These are phyloP conservation scores for Rana temporaria DNA, from an alignment of 2,113 vertebrate genomes.

Conservation along the genomic window DNA sequence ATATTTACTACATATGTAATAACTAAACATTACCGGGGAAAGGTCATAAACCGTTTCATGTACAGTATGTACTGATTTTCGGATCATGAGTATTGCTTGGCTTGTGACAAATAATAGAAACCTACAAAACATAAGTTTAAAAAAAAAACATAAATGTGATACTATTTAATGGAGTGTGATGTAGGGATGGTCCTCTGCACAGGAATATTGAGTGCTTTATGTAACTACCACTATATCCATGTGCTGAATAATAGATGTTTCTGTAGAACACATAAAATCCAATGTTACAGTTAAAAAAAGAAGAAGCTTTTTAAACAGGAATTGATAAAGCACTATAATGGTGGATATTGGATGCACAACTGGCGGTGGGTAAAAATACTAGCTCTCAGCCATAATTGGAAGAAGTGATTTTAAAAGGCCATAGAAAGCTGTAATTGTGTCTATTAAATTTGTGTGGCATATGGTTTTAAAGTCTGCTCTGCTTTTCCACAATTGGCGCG, in stretches of 20 bases:
- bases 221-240: background rate
- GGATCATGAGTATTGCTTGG: background rate
- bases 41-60: slow-evolving; percentile 6
- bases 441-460: slow-evolving; percentile 10
- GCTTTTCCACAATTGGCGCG: background rate
- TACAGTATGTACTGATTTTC: background rate
- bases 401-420: background rate
- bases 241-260: slow-evolving; percentile 20
- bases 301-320: slow-evolving; percentile 32
- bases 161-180: background rate
- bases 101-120: background rate
- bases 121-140: background rate
- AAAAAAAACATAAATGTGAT: slow-evolving; percentile 4
- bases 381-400: background rate
- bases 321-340: slow-evolving; percentile 52
- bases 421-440: slow-evolving; percentile 4
- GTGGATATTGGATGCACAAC: slow-evolving; percentile 13
- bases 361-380: background rate
- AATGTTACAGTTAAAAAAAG: slow-evolving; percentile 47
- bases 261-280: slow-evolving; percentile 27
- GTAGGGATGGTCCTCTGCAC: background rate
- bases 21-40: background rate
- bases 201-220: background rate
- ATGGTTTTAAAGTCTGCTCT: background rate
- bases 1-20: background rate